These are phyloP conservation scores for Mechanitis messenoides DNA, from an alignment of 2,888 invertebrate species.

Conservation along the genomic window DNA sequence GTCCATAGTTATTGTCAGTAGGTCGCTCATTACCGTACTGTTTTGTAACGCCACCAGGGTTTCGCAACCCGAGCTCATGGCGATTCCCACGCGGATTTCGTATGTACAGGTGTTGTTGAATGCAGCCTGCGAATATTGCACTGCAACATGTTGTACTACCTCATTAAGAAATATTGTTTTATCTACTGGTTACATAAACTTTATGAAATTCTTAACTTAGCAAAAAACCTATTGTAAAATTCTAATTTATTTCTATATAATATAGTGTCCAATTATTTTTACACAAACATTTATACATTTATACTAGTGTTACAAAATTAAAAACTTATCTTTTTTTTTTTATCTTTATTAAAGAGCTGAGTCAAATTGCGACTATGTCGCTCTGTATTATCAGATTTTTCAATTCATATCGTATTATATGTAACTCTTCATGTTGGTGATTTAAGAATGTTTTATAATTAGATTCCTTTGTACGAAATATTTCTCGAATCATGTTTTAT, in stretches of 20 bases:
- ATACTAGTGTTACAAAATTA: too few relatives aligned
- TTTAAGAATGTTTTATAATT: slow-evolving; percentile 11
- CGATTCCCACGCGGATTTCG: slow-evolving; percentile 75
- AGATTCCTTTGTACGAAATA: slow-evolving; percentile 21
- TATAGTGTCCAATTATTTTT: too few relatives aligned
- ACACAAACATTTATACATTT: too few relatives aligned
- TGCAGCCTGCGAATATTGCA: slow-evolving; percentile 28
- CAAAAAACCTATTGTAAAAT: too few relatives aligned
- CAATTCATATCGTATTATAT: too few relatives aligned
- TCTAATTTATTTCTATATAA: too few relatives aligned
- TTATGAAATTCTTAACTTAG: too few relatives aligned
- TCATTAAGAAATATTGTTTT: slow-evolving; percentile 16
- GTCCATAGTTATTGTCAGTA: background rate
- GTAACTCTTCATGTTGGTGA: background rate
- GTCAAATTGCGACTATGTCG: too few relatives aligned
- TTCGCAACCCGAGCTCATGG: slow-evolving; percentile 58
- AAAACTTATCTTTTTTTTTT: too few relatives aligned
- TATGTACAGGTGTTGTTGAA: slow-evolving; percentile 56
- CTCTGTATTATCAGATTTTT: too few relatives aligned
- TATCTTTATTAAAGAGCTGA: too few relatives aligned
- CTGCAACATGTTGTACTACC: slow-evolving; percentile 22
- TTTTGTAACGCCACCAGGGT: slow-evolving; percentile 37
- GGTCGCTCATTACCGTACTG: slow-evolving; percentile 20
- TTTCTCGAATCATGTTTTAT: slow-evolving; percentile 27
- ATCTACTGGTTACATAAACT: too few relatives aligned